These are phyloP conservation scores for Scaptomyza reducta DNA, from an alignment of 2,888 invertebrate genomes.

Conservation along the genomic window DNA sequence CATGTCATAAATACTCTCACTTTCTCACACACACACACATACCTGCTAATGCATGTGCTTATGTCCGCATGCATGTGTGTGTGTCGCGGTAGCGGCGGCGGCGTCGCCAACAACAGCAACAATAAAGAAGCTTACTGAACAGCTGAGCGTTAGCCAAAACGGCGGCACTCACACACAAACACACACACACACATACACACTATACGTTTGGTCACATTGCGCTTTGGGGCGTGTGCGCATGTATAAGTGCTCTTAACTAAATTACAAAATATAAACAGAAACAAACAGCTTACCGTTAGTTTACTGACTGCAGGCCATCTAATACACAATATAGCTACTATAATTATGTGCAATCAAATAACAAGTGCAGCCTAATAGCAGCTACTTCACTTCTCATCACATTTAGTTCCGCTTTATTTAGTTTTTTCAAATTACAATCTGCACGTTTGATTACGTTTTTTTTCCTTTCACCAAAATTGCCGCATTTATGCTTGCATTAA, in stretches of 20 bases:
- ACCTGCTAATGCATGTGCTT: neutral
- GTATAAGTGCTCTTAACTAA: conserved; percentile 56
- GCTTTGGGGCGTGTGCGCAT: conserved; percentile 43
- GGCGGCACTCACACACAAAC: conserved; percentile 39
- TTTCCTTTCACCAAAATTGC: conserved; percentile 37
- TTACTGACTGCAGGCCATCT: conserved; percentile 12
- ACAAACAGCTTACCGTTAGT: conserved; percentile 50
- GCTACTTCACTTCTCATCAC: neutral
- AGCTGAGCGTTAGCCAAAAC: conserved; percentile 55
- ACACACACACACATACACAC: conserved; percentile 11
- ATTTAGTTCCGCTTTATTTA: neutral
- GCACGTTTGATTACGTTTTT: conserved; percentile 1
- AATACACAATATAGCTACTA: neutral
- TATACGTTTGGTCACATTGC: conserved; percentile 36
- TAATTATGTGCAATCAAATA: conserved; percentile 7
- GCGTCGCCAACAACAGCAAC: conserved; percentile 38
- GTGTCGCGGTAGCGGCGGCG: conserved; percentile 28
- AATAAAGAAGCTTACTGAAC: conserved; percentile 36
- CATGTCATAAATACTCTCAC: conserved; percentile 51
- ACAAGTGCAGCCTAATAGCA: neutral
- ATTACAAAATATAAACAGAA: conserved; percentile 56
- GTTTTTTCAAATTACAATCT: neutral
- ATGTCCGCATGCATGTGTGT: conserved; percentile 7
- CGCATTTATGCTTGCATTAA: conserved; percentile 33
- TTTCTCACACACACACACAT: conserved; percentile 34